These are phyloP conservation scores for Sclerodermus sp. DNA, from an alignment of 2,888 invertebrate genomes.

Conservation along the genomic window DNA sequence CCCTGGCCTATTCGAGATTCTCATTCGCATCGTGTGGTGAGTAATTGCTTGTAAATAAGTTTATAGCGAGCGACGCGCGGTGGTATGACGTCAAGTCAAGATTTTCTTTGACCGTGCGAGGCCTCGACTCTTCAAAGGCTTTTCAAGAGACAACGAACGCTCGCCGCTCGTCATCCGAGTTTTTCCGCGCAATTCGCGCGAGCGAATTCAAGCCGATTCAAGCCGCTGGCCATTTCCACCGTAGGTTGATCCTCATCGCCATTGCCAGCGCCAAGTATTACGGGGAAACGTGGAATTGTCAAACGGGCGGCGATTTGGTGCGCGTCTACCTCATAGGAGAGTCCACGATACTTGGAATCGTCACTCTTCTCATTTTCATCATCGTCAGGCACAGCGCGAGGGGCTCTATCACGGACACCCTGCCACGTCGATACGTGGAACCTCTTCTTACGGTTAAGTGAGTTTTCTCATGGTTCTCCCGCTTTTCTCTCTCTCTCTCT, in stretches of 20 bases:
- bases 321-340: conserved; percentile 74
- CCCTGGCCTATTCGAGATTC: conserved; percentile 78
- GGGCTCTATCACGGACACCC: conserved; percentile 78
- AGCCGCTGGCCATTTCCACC: too few species aligned
- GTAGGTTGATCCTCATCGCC: conserved; percentile 70
- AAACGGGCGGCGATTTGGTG: conserved; percentile 71
- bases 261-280: conserved; percentile 68
- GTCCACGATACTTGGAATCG: conserved; percentile 65
- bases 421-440: conserved; percentile 71
- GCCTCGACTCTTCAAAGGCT: too few species aligned
- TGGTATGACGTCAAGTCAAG: too few species aligned
- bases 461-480: conserved; percentile 18
- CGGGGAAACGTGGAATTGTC: conserved; percentile 71
- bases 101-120: too few species aligned
- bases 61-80: too few species aligned
- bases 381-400: conserved; percentile 73
- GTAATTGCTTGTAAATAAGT: too few species aligned
- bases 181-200: too few species aligned
- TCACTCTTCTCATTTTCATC: conserved; percentile 67
- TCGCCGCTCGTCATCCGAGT: too few species aligned
- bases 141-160: too few species aligned
- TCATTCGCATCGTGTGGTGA: conserved; percentile 73
- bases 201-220: too few species aligned
- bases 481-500: neutral
- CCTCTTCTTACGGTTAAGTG: conserved; percentile 74